Evolutionary conservation across 2,888 invertebrate species (phyloP).

Genomic region (Melipona beecheii): DNA sequence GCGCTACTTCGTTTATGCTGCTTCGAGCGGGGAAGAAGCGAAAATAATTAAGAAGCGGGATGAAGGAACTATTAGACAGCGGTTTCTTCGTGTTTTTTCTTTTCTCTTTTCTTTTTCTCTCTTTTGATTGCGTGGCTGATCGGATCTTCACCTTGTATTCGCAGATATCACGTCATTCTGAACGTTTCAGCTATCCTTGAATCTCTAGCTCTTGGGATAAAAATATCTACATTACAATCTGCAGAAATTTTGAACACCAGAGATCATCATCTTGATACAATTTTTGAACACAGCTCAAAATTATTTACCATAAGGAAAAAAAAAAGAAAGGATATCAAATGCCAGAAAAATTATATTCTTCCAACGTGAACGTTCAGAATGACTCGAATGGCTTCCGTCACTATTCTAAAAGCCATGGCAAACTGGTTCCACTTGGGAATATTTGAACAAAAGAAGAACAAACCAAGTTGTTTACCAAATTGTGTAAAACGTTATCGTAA

Average conservation of each 20-base stretch:
- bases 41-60: slow-evolving; percentile 53
- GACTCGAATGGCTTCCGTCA: background rate
- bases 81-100: background rate
- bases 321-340: background rate
- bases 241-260: no score
- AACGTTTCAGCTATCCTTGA: background rate
- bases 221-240: background rate
- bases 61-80: slow-evolving; percentile 19
- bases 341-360: background rate
- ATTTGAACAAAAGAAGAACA: background rate
- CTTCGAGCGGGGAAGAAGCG: slow-evolving; percentile 35
- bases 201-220: background rate
- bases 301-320: background rate
- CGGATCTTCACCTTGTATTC: background rate
- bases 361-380: background rate
- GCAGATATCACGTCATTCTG: background rate
- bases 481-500: background rate
- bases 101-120: background rate
- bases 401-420: slow-evolving; percentile 39
- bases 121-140: background rate
- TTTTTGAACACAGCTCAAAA: no score
- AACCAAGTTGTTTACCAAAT: no score
- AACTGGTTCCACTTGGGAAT: slow-evolving; percentile 16
- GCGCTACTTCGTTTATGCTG: slow-evolving; percentile 46
- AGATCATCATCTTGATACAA: no score